Evolutionary conservation across 2,113 vertebrate species (phyloP).

Genomic region (Lepus timidus): DNA sequence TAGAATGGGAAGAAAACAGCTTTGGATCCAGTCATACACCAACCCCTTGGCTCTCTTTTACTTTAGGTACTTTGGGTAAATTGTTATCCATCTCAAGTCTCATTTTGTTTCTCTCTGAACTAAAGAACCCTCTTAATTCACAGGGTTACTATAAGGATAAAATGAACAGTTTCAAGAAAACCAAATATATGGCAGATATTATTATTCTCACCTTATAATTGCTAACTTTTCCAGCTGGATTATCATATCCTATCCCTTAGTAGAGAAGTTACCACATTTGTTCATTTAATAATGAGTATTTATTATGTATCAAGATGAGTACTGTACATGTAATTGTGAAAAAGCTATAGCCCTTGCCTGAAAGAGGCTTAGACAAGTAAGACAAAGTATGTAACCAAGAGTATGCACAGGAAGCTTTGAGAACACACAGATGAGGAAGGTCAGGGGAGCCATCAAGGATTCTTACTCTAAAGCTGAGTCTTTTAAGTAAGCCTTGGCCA

Average conservation of each 20-base stretch:
- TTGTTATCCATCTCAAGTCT: neutral
- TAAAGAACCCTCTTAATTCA: neutral
- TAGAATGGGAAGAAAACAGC: neutral
- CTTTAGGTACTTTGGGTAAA: neutral
- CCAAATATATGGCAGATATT: neutral
- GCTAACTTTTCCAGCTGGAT: neutral
- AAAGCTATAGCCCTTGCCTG: neutral
- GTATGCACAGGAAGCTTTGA: neutral
- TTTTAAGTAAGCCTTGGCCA: neutral
- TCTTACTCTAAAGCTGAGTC: neutral
- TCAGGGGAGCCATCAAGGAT: neutral
- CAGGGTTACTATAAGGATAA: neutral
- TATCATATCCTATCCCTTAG: neutral
- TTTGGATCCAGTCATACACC: neutral
- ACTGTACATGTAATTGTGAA: neutral
- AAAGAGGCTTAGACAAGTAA: neutral
- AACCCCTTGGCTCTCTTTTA: neutral
- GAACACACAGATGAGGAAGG: neutral
- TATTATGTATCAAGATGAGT: neutral
- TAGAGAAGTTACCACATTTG: neutral
- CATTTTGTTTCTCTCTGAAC: neutral
- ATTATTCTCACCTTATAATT: neutral
- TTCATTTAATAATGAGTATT: neutral
- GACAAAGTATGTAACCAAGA: neutral
- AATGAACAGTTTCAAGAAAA: conserved; percentile 6